Evolutionary conservation across 2,797 vertebrate genomes (phyloP).

Genomic region (Tenualosa ilisha): DNA sequence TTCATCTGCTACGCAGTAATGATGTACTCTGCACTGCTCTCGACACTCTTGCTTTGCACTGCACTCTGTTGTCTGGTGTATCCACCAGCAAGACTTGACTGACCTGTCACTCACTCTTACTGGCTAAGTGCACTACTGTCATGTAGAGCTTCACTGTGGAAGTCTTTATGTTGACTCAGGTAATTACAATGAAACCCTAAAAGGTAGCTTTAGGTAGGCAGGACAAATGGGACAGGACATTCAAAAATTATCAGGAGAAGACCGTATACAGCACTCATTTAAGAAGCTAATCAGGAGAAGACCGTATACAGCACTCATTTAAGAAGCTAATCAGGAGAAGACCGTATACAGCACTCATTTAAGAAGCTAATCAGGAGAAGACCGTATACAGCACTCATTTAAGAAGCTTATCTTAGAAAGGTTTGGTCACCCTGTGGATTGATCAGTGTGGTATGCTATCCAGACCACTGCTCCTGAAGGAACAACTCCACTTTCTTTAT

Average conservation of each 20-base stretch:
- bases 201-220: neutral
- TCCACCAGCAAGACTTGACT: neutral
- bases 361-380: neutral
- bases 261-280: too few species aligned
- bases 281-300: too few species aligned
- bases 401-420: neutral
- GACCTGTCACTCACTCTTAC: neutral
- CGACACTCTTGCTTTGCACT: neutral
- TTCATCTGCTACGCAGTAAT: constrained; percentile 13
- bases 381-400: neutral
- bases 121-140: constrained; percentile 47
- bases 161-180: constrained; percentile 48
- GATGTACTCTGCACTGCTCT: neutral
- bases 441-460: neutral
- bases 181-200: constrained; percentile 17
- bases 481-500: neutral
- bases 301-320: too few species aligned
- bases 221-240: neutral
- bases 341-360: neutral
- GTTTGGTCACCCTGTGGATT: neutral
- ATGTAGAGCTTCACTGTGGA: constrained; percentile 35
- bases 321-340: neutral
- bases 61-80: neutral
- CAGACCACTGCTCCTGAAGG: neutral
- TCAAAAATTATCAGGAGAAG: neutral